These are phyloP conservation scores for Samia ricini DNA, from an alignment of 1,140 invertebrate species.

Conservation along the genomic window DNA sequence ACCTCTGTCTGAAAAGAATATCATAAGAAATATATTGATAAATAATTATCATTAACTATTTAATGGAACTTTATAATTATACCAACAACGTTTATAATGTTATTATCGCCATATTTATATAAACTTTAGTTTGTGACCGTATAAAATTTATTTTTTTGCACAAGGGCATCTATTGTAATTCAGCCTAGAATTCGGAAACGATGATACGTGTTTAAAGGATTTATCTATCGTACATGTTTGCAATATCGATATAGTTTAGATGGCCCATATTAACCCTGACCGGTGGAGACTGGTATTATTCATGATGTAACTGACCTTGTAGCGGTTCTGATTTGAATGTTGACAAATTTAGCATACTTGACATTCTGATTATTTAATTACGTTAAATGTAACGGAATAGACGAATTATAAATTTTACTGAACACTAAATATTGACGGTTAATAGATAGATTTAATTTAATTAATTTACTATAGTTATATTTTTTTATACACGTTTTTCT, in stretches of 20 bases:
- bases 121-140: not conserved
- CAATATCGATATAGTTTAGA: conserved; percentile 13
- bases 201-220: conserved; percentile 5
- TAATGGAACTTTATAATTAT: too few species aligned
- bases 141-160: not conserved
- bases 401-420: not conserved
- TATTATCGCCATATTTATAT: not conserved
- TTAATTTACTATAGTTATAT: too few species aligned
- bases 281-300: conserved; percentile 1
- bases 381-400: not conserved
- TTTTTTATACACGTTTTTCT: too few species aligned
- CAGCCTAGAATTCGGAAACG: conserved; percentile 19
- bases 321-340: conserved; percentile 10
- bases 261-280: conserved; percentile 14
- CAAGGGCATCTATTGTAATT: conserved; percentile 19
- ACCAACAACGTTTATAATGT: conserved; percentile 2
- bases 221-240: conserved; percentile 17
- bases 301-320: conserved; percentile 25
- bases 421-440: too few species aligned
- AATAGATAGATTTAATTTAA: too few species aligned
- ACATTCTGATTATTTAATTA: not conserved
- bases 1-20: too few species aligned
- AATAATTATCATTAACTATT: too few species aligned
- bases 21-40: too few species aligned
- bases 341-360: conserved; percentile 15